These are phyloP conservation scores for Psylliodes chrysocephalus DNA, from an alignment of 2,888 invertebrate species.

Conservation along the genomic window DNA sequence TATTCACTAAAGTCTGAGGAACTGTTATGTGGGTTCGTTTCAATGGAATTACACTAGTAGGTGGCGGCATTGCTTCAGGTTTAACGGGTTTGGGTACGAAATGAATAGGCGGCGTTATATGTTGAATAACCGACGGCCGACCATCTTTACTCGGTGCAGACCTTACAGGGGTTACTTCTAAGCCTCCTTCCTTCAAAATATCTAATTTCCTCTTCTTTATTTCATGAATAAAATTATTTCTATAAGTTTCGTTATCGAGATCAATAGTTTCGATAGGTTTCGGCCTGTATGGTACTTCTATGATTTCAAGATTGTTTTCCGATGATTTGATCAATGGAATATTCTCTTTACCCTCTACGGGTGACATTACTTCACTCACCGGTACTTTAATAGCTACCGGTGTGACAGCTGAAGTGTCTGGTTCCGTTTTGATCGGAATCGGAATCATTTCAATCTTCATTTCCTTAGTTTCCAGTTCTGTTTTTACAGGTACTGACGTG, in stretches of 20 bases:
- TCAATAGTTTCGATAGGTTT: slow-evolving; percentile 73
- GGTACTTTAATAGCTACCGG: slow-evolving; percentile 61
- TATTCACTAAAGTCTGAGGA: slow-evolving; percentile 57
- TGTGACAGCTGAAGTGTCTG: slow-evolving; percentile 61
- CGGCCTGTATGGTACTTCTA: slow-evolving; percentile 68
- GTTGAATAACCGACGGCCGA: slow-evolving; percentile 60
- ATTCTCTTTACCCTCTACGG: slow-evolving; percentile 69
- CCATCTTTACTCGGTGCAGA: slow-evolving; percentile 50
- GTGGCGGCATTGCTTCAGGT: slow-evolving; percentile 54
- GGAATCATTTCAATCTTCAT: slow-evolving; percentile 58
- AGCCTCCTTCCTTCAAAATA: slow-evolving; percentile 78
- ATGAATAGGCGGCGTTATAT: slow-evolving; percentile 41
- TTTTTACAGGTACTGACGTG: slow-evolving; percentile 16
- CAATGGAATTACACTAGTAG: slow-evolving; percentile 49
- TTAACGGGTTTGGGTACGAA: slow-evolving; percentile 42
- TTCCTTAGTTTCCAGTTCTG: slow-evolving; percentile 20
- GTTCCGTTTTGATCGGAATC: slow-evolving; percentile 64
- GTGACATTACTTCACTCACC: slow-evolving; percentile 62
- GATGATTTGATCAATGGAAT: slow-evolving; percentile 63
- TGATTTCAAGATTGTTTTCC: slow-evolving; percentile 43
- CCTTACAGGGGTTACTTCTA: slow-evolving; percentile 78
- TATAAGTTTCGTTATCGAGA: slow-evolving; percentile 60
- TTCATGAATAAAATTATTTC: slow-evolving; percentile 50
- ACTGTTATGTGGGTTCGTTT: slow-evolving; percentile 64
- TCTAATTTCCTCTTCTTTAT: slow-evolving; percentile 78